phyloP scores from a whole-genome alignment of 2,888 invertebrate species.

The Microplitis manilae region DNA sequence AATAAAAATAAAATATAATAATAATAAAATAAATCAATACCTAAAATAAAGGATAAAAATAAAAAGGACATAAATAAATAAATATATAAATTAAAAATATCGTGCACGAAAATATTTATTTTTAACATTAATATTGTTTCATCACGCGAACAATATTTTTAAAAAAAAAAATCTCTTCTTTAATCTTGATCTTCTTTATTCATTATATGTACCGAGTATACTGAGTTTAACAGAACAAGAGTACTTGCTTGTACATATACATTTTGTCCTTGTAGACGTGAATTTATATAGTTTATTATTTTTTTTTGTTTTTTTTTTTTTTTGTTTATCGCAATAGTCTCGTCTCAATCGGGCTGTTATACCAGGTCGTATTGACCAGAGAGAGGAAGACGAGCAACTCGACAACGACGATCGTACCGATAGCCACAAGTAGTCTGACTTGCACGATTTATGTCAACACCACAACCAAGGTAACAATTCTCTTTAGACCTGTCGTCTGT shows the following conservation, averaged over 20 bases:
- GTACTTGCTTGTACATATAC: not conserved
- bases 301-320: not conserved
- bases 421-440: conserved; percentile 28
- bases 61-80: not conserved
- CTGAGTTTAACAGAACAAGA: not conserved
- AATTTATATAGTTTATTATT: not conserved
- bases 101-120: not conserved
- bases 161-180: not conserved
- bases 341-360: not conserved
- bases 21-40: not conserved
- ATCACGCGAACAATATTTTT: not conserved
- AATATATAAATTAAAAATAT: not conserved
- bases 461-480: conserved; percentile 43
- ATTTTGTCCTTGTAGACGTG: not conserved
- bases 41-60: not conserved
- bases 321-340: not conserved
- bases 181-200: not conserved
- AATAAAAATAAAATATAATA: not conserved
- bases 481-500: conserved; percentile 46
- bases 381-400: conserved; percentile 32
- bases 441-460: conserved; percentile 51
- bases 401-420: conserved; percentile 20
- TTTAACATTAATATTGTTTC: not conserved
- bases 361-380: conserved; percentile 9
- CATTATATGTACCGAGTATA: not conserved